Evolutionary conservation across 2,113 vertebrate species (phyloP), one percentile per base, ranked within the genome.

Genomic region (Chrysemys picta): DNA sequence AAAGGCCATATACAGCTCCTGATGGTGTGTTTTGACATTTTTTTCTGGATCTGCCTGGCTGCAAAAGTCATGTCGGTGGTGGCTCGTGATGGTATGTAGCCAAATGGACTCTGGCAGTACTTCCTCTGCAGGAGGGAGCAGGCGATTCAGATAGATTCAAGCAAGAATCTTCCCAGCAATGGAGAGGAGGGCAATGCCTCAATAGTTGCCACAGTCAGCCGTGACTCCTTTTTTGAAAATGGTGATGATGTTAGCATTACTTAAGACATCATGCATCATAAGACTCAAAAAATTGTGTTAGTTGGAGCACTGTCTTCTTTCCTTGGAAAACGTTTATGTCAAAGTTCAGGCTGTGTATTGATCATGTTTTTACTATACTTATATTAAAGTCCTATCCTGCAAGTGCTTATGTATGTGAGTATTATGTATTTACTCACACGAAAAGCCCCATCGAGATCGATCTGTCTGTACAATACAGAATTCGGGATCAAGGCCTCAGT

Each of bases 11-110:
- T 27, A 57, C 25, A 57, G 56, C 25, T 27, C 56, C 10, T 57
- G 25, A 25, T 27, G 25, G 10, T 57, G 56, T 1, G 12, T 1
- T 1, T 11, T 57, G 25, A 12, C 10, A 4, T 27, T 57, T 57
- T 57, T 57, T 57, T 9, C 56, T 57, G 25, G 10, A 57, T 57
- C 24, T 57, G 24, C 9, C 10, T 57, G 56, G 56, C 56, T 57
- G 56, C 10, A 27, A 57, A 25, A 57, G 25, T 57, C 56, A 27
- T 57, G 25, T 57, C 11, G 5, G 17, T 27, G 25, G 56, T 57
- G 56, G 25, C 56, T 57, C 25, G 2, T 57, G 56, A 27, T 57
- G 56, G 11, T 27, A 25, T 27, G 56, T 5, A 57, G 25, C 56
- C 56, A 57, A 25, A 57, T 11, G 56, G 25, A 27, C 56, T 57